Evolutionary conservation across 2,888 invertebrate genomes (phyloP), one percentile per base, ranked within the genome.

Genomic region (Dicyrtomina minuta): DNA sequence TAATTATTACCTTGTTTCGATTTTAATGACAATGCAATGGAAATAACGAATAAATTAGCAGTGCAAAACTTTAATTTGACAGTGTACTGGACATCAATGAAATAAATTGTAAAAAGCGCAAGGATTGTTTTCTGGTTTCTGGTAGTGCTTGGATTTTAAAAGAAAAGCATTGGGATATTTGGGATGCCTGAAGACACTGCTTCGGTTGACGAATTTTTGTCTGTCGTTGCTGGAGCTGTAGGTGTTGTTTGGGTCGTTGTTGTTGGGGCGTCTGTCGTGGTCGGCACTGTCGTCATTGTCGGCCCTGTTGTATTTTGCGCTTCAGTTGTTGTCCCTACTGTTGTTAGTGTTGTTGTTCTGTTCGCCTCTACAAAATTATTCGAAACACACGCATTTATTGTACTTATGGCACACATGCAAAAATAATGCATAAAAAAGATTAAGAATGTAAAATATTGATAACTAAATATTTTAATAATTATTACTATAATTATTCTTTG

Each of bases 81-180:
- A n/a, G n/a, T n/a, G n/a, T n/a, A n/a, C n/a, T n/a, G n/a, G n/a
- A n/a, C n/a, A n/a, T n/a, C n/a, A n/a, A n/a, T n/a, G n/a, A n/a
- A n/a, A n/a, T n/a, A n/a, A n/a, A n/a, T n/a, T n/a, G n/a, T n/a
- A n/a, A n/a, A n/a, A n/a, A n/a, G n/a, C n/a, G n/a, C n/a, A n/a
- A n/a, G n/a, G n/a, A n/a, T n/a, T 33, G 8, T 8, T 33, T 3
- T 33, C 33, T 33, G 33, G 33, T 33, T 43, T 44, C 4, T 61
- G 44, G 62, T 44, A 62, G 26, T 46, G n/a, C 49, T 17, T 44
- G 26, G 2, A 24, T 62, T 26, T n/a, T n/a, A n/a, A n/a, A n/a
- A n/a, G n/a, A n/a, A n/a, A n/a, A n/a, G 58, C 24, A 22, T 12
- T 43, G 49, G 46, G 10, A 44, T 2, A 26, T 15, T 10, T 62